Evolutionary conservation across 1,140 invertebrate genomes (phyloP).

Genomic region (Spodoptera frugiperda): DNA sequence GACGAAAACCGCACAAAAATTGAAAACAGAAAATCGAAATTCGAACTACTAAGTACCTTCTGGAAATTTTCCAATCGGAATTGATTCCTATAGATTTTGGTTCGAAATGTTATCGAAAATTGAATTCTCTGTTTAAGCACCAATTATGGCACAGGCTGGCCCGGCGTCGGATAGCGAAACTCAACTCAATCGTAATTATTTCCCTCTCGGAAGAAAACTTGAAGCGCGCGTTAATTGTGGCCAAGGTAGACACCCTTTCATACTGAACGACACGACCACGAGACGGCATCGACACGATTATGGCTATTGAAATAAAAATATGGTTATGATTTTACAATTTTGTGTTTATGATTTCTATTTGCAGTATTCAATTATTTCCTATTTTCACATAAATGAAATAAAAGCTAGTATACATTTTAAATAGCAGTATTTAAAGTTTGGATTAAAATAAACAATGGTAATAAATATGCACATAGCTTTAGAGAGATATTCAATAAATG

Average conservation of each 20-base stretch:
- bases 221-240: slow-evolving; percentile 77
- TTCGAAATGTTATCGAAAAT: slow-evolving; percentile 65
- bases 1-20: background rate
- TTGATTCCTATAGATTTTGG: slow-evolving; percentile 26
- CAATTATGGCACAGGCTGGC: slow-evolving; percentile 68
- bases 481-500: too few relatives aligned
- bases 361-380: too few relatives aligned
- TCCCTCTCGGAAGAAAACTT: slow-evolving; percentile 77
- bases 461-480: too few relatives aligned
- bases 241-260: slow-evolving; percentile 55
- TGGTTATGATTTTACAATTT: background rate
- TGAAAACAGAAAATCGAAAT: slow-evolving; percentile 6
- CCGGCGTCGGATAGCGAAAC: slow-evolving; percentile 75
- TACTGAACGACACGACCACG: slow-evolving; percentile 26
- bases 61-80: slow-evolving; percentile 23
- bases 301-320: background rate
- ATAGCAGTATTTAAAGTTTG: too few relatives aligned
- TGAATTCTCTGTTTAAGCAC: slow-evolving; percentile 79
- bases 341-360: slow-evolving; percentile 2
- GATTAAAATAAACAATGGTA: too few relatives aligned
- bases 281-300: slow-evolving; percentile 43
- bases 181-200: slow-evolving; percentile 82
- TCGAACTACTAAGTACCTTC: background rate
- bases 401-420: too few relatives aligned
- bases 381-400: too few relatives aligned